phyloP scores from a whole-genome alignment of 2,888 invertebrate species.

The Elegia similella region DNA sequence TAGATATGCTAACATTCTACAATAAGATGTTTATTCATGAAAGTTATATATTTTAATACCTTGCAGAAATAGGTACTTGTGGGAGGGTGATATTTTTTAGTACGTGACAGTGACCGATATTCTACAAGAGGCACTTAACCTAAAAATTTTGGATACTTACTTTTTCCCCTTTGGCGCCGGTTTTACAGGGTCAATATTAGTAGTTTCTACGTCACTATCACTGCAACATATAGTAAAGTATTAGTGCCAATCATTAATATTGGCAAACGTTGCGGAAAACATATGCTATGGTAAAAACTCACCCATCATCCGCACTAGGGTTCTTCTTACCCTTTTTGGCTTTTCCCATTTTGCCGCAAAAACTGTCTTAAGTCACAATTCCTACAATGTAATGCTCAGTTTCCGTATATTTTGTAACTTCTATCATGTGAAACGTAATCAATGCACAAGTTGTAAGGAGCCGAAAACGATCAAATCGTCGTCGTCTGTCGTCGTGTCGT shows the following conservation, averaged over 20 bases:
- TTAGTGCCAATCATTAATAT: conserved; percentile 29
- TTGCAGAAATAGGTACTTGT: too few species aligned
- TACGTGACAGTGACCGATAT: too few species aligned
- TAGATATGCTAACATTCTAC: too few species aligned
- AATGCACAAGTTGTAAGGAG: conserved; percentile 56
- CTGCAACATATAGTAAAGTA: conserved; percentile 62
- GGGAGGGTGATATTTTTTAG: too few species aligned
- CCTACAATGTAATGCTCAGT: conserved; percentile 60
- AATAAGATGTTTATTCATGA: too few species aligned
- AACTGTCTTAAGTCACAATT: conserved; percentile 68
- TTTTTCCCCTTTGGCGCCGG: conserved; percentile 68
- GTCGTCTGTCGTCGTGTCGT: conserved; percentile 42
- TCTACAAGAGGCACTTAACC: conserved; percentile 46
- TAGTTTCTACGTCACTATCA: conserved; percentile 83
- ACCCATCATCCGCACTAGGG: conserved; percentile 88
- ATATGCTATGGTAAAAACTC: conserved; percentile 65
- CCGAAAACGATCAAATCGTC: conserved; percentile 59
- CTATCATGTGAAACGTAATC: conserved; percentile 78
- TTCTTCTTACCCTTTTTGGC: conserved; percentile 91
- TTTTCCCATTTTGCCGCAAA: conserved; percentile 84
- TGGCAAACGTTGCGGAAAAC: conserved; percentile 39
- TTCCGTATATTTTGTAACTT: conserved; percentile 62
- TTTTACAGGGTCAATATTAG: conserved; percentile 64
- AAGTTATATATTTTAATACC: too few species aligned
- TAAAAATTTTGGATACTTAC: conserved; percentile 62